A percentile compares a stretch with the other conserved stretches of the same genome.
Conservation (phyloP, 2,888 invertebrate species). For the Tromatobia lineatoria region DNA sequence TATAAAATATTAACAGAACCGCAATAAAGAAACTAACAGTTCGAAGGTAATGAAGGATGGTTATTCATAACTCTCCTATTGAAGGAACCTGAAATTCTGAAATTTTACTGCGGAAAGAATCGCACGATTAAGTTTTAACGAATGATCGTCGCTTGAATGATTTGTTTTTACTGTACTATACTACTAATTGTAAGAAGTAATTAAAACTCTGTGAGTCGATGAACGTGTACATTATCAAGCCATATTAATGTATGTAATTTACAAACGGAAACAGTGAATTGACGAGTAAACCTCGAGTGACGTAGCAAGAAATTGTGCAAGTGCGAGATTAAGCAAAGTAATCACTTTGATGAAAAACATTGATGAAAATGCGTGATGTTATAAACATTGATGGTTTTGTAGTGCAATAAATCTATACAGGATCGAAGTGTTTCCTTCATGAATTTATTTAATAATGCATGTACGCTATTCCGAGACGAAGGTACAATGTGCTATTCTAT, state of each 20-base stretch:
- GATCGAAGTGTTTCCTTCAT: conserved; percentile 47
- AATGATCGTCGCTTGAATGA: conserved; percentile 23
- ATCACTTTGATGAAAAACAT: conserved; percentile 18
- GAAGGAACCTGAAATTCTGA: conserved; percentile 5
- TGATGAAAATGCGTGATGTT: not conserved
- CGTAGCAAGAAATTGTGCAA: conserved; percentile 18
- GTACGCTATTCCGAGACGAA: conserved; percentile 69
- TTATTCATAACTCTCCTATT: no score
- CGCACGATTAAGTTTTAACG: conserved; percentile 18
- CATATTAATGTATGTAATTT: conserved; percentile 61
- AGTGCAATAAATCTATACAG: conserved; percentile 60
- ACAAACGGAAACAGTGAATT: conserved; percentile 8
- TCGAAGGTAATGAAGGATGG: no score
- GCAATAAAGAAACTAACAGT: no score
- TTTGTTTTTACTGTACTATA: conserved; percentile 57
- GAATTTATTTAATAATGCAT: conserved; percentile 59
- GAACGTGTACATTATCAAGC: conserved; percentile 56
- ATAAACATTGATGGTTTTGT: conserved; percentile 43
- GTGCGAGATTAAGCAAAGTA: conserved; percentile 27
- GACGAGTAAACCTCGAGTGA: conserved; percentile 29
- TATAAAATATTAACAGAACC: no score
- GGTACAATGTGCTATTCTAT: conserved; percentile 80
- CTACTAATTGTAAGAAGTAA: conserved; percentile 46
- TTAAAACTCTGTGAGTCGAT: conserved; percentile 50
- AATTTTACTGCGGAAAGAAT: not conserved